Conservation (phyloP, 1,140 invertebrate genomes). For the Halyomorpha halys region DNA sequence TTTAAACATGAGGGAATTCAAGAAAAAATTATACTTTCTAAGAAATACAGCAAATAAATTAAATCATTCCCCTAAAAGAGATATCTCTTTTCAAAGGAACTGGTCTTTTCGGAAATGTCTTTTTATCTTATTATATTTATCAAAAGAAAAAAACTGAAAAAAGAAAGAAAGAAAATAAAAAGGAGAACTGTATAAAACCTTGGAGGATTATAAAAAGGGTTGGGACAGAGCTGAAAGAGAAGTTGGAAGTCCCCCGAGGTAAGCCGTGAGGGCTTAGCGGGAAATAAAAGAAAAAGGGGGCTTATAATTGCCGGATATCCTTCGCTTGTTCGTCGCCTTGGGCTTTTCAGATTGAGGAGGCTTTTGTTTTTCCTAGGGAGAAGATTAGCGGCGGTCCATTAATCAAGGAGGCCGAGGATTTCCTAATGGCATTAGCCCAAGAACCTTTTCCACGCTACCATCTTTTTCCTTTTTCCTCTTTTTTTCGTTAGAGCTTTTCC, state of each 20-base stretch:
- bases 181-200: no score
- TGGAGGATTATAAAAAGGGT: slow-evolving; percentile 4
- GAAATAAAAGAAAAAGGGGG: slow-evolving; percentile 4
- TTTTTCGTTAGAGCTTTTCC: slow-evolving; percentile 4
- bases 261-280: background rate
- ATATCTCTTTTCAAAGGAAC: no score
- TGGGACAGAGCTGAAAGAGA: background rate
- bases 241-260: background rate
- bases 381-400: slow-evolving; percentile 14
- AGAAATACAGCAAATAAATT: no score
- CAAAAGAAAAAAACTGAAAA: no score
- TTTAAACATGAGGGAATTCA: no score
- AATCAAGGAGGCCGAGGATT: slow-evolving; percentile 12
- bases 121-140: no score
- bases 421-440: slow-evolving; percentile 21
- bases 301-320: slow-evolving; percentile 5
- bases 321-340: background rate
- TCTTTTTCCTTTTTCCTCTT: slow-evolving; percentile 17
- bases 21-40: no score
- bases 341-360: slow-evolving; percentile 10
- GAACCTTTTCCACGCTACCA: background rate
- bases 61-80: no score
- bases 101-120: no score
- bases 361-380: background rate
- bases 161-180: no score